Evolutionary conservation across 2,113 vertebrate species (phyloP).

Genomic region (Acanthisitta chloris): DNA sequence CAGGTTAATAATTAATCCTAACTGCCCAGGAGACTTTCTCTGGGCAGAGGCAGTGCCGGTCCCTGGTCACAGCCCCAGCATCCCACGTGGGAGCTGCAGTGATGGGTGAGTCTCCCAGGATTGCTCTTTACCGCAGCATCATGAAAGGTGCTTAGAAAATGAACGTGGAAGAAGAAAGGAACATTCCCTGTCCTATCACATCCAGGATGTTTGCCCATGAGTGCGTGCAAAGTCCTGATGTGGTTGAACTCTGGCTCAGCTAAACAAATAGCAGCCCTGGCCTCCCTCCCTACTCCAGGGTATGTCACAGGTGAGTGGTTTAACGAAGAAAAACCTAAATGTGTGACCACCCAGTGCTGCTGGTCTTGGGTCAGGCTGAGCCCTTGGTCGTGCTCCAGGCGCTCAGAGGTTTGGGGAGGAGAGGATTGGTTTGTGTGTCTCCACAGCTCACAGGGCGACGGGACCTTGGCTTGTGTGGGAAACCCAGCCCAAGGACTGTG

Average conservation of each 20-base stretch:
- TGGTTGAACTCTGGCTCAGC: neutral
- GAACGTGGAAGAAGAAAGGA: neutral
- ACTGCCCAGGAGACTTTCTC: neutral
- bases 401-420: neutral
- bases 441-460: accelerated
- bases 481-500: neutral
- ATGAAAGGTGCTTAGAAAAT: neutral
- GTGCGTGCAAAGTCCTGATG: neutral
- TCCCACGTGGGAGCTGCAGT: neutral
- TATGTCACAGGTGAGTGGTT: neutral
- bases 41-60: neutral
- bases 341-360: neutral
- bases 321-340: neutral
- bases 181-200: neutral
- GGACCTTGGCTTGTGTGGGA: neutral
- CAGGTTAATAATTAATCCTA: slow-evolving; percentile 14
- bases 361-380: neutral
- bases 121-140: neutral
- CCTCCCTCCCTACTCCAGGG: neutral
- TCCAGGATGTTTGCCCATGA: neutral
- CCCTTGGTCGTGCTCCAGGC: neutral
- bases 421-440: neutral
- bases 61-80: neutral
- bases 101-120: neutral
- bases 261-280: neutral